A percentile compares a stretch with the other conserved stretches of the same genome.
phyloP scores from a whole-genome alignment of 2,888 invertebrate species.

The Diaprepes abbreviatus region DNA sequence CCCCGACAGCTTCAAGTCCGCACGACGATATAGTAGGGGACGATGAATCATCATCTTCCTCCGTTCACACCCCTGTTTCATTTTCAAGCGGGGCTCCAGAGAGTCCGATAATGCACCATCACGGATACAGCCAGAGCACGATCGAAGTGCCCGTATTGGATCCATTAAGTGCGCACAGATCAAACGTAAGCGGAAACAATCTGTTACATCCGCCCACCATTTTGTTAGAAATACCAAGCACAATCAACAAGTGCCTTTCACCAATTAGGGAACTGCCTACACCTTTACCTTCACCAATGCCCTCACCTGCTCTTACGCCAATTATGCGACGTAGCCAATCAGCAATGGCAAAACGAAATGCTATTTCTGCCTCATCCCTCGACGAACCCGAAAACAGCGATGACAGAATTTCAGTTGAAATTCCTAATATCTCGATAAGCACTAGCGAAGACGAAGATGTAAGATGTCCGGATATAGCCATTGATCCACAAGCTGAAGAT shows the following conservation, averaged over 20 bases:
- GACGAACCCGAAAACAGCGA: slow-evolving; percentile 69
- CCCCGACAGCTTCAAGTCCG: slow-evolving; percentile 81
- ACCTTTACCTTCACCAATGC: slow-evolving; percentile 80
- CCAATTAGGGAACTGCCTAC: slow-evolving; percentile 85
- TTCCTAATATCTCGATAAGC: slow-evolving; percentile 65
- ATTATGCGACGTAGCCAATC: slow-evolving; percentile 66
- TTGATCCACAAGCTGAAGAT: slow-evolving; percentile 67
- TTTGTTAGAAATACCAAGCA: slow-evolving; percentile 81
- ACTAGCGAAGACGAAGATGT: slow-evolving; percentile 64
- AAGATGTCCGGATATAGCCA: slow-evolving; percentile 63
- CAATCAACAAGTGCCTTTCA: slow-evolving; percentile 83
- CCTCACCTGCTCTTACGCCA: slow-evolving; percentile 79
- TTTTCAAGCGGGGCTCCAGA: slow-evolving; percentile 73
- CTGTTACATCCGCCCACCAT: slow-evolving; percentile 81
- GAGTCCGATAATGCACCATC: slow-evolving; percentile 71
- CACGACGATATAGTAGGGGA: slow-evolving; percentile 80
- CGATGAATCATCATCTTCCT: slow-evolving; percentile 80
- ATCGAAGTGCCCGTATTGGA: slow-evolving; percentile 75
- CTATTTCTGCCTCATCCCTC: slow-evolving; percentile 65
- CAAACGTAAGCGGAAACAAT: slow-evolving; percentile 71
- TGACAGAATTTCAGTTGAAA: slow-evolving; percentile 68
- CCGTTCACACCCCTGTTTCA: slow-evolving; percentile 74
- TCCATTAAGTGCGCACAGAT: slow-evolving; percentile 77
- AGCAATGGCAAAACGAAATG: slow-evolving; percentile 59
- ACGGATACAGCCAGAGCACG: slow-evolving; percentile 62